Evolutionary conservation across 2,888 invertebrate species (phyloP), one percentile per base, ranked within the genome.

Genomic region (Cantharis rufa): DNA sequence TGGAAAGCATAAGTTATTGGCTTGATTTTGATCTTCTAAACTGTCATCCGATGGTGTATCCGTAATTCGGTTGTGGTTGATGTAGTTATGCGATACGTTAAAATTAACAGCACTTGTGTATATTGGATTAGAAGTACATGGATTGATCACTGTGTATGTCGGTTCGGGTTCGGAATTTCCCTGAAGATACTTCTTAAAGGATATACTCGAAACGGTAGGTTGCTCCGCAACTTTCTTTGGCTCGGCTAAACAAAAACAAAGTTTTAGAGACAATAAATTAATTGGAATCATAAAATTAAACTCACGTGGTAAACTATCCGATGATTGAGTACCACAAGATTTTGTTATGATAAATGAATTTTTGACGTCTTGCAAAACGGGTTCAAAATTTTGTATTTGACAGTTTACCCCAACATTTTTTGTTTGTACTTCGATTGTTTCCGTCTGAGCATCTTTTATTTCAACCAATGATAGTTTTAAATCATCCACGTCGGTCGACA

Each of bases 71-170:
- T 88, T 87, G 77, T 89, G 83, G 62, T 84, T 85, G 21, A 88
- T 84, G 84, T 90, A 91, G 70, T 89, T 88, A 80, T 91, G 91
- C 1, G 91, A 90, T 80, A 92, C 91, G 82, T 91, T 92, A 74
- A 92, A 92, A 80, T 90, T 91, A 64, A 92, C 90, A 3, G 91
- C 87, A 62, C 90, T 89, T 13, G 90, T 86, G 69, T 87, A 84
- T 79, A 87, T 86, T 62, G 90, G 89, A 78, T 87, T 85, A 32
- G 86, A 82, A 3, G 82, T 81, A 61, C 72, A 80, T 1, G 82
- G 81, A 70, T 83, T 83, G 9, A 81, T 71, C 18, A 82, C 80
- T 80, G 83, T 81, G 27, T 82, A 73, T 68, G 77, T 79, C 10
- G 77, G 79, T 32, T 83, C 82, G 7, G 32, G 62, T 61, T 83